Conservation (phyloP, 2,113 vertebrate genomes). For the Cynoglossus semilaevis region DNA sequence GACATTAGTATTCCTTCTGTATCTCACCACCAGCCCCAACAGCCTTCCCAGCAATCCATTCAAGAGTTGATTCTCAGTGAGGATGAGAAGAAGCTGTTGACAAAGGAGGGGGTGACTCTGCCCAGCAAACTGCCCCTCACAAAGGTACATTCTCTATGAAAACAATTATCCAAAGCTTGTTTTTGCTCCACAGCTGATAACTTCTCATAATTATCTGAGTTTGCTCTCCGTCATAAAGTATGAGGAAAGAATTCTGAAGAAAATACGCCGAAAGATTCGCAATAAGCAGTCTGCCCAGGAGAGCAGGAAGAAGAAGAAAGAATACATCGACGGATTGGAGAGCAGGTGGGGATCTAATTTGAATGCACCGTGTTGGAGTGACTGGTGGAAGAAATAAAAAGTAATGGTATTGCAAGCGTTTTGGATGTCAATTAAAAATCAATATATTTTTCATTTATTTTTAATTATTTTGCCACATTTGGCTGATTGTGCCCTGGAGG, state of each 20-base stretch:
- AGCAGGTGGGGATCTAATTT: conserved; percentile 73
- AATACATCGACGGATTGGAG: conserved; percentile 92
- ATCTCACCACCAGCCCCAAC: conserved; percentile 57
- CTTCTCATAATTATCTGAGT: too few species aligned
- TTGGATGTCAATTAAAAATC: background rate
- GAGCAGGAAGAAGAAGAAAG: conserved; percentile 96
- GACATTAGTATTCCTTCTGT: conserved; percentile 37
- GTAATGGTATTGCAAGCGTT: background rate
- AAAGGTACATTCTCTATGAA: conserved; percentile 76
- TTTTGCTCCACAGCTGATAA: too few species aligned
- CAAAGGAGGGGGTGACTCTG: conserved; percentile 87
- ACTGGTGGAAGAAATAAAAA: background rate
- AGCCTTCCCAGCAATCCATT: conserved; percentile 67
- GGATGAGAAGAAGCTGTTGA: conserved; percentile 91
- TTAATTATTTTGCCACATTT: background rate
- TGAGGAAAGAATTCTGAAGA: conserved; percentile 92
- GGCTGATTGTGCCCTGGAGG: background rate
- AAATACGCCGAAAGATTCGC: conserved; percentile 93
- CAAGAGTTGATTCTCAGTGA: conserved; percentile 90
- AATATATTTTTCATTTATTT: background rate
- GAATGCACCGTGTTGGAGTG: background rate
- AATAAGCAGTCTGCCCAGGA: conserved; percentile 97
- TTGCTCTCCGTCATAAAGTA: conserved; percentile 70
- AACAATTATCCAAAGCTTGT: background rate
- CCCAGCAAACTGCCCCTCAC: conserved; percentile 91